Evolutionary conservation across 2,888 invertebrate species (phyloP), one percentile per base, ranked within the genome.

Genomic region (Tetragonula carbonaria): DNA sequence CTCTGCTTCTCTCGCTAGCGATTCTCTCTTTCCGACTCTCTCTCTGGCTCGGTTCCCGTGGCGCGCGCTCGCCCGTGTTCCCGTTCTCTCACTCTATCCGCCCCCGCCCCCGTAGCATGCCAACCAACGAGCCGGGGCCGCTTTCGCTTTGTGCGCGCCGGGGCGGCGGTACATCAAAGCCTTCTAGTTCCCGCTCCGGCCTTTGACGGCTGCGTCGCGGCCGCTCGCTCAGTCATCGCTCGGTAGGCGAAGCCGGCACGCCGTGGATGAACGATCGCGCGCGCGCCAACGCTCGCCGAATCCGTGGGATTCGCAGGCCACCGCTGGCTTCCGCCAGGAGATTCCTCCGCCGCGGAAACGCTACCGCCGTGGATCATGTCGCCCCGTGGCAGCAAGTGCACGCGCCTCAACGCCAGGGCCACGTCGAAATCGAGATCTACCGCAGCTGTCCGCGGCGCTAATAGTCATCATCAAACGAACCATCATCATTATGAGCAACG

Each of bases 81-180:
- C 75, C 87, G 85, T 87, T 82, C 87, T 86, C 90, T 88, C 88
- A 77, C 83, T 86, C 76, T 81, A 85, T 67, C 80, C 80, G 72
- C 88, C 88, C 84, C 87, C 89, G 92, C 91, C 89, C 89, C 91
- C 88, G 89, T 90, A 85, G 89, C 89, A 90, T 93, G 91, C 92
- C 91, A 93, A 91, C 93, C 93, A 93, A 92, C 92, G 92, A 91
- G 91, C 92, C 92, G 92, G 91, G 90, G 92, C 92, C 91, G 94
- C 93, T 93, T 92, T 92, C 91, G 93, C 93, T 94, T 93, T 93
- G 94, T 93, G 94, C 93, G 94, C 94, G 93, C 91, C 93, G 93
- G 91, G 90, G 94, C 93, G 93, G 94, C 93, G 93, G 93, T 92
- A 94, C 93, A 94, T 94, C 94, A 94, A 94, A 94, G 94, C 94